A percentile compares a stretch with the other conserved stretches of the same genome.
These are phyloP conservation scores for Chelidonichthys spinosus DNA, from an alignment of 2,797 vertebrate genomes.

Conservation along the genomic window DNA sequence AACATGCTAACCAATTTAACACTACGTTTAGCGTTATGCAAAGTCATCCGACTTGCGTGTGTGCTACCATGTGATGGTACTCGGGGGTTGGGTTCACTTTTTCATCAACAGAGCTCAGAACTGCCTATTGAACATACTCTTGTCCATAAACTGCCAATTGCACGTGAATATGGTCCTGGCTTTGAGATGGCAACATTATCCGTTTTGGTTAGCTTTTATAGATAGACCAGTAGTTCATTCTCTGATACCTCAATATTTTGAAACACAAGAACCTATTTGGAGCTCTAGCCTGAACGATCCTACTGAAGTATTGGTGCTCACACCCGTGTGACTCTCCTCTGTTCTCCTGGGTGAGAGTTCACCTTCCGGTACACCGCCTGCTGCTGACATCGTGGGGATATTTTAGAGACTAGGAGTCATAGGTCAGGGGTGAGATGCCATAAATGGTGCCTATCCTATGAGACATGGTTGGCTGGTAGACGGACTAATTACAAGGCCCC, in stretches of 20 bases:
- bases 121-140: too few species aligned
- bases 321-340: conserved; percentile 18
- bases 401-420: conserved; percentile 70
- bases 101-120: too few species aligned
- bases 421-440: conserved; percentile 82
- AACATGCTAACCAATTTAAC: too few species aligned
- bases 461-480: conserved; percentile 69
- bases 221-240: not conserved
- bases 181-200: too few species aligned
- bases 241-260: not conserved
- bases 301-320: conserved; percentile 16
- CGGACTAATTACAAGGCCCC: conserved; percentile 74
- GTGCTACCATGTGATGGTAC: too few species aligned
- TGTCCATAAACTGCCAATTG: too few species aligned
- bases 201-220: too few species aligned
- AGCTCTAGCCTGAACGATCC: conserved; percentile 24
- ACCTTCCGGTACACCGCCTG: conserved; percentile 36
- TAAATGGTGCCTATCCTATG: conserved; percentile 68
- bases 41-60: too few species aligned
- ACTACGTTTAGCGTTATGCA: too few species aligned
- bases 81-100: too few species aligned
- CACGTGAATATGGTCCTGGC: too few species aligned
- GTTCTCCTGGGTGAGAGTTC: conserved; percentile 55
- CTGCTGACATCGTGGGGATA: conserved; percentile 58
- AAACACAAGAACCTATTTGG: conserved; percentile 11